Percentiles rank a stretch among this genome's conserved stretches.
Evolutionary conservation across 2,888 invertebrate genomes (phyloP).

Genomic region (Timandra comae): DNA sequence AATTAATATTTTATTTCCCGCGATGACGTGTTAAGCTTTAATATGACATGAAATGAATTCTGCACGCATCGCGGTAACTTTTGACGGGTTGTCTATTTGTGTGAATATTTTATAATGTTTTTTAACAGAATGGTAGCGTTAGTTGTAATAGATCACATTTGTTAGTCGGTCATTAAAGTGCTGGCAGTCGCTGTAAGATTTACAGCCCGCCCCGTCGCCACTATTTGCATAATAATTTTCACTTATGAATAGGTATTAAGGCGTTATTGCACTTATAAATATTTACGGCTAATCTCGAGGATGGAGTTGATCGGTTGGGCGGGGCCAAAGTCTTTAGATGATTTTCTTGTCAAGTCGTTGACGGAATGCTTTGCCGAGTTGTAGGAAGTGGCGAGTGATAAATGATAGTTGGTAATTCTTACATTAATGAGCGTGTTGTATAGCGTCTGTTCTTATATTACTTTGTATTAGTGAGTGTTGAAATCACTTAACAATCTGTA

Average conservation of each 20-base stretch:
- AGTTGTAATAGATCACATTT: slow-evolving; percentile 15
- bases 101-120: slow-evolving; percentile 23
- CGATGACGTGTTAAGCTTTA: slow-evolving; percentile 36
- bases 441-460: slow-evolving; percentile 8
- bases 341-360: slow-evolving; percentile 58
- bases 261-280: slow-evolving; percentile 72
- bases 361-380: slow-evolving; percentile 46
- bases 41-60: slow-evolving; percentile 26
- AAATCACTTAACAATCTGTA: slow-evolving; percentile 7
- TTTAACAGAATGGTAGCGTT: slow-evolving; percentile 4
- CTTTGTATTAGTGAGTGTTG: slow-evolving; percentile 4
- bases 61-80: slow-evolving; percentile 16
- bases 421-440: slow-evolving; percentile 54
- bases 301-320: slow-evolving; percentile 40
- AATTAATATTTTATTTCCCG: slow-evolving; percentile 62
- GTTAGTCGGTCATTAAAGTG: slow-evolving; percentile 50
- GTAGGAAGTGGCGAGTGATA: slow-evolving; percentile 46
- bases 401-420: slow-evolving; percentile 47
- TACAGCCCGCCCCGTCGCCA: slow-evolving; percentile 57
- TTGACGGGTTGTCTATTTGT: slow-evolving; percentile 28
- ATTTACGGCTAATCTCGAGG: slow-evolving; percentile 53
- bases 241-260: slow-evolving; percentile 75
- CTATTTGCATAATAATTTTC: slow-evolving; percentile 76
- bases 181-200: slow-evolving; percentile 47
- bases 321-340: slow-evolving; percentile 44